Conservation (phyloP, 2,797 vertebrate species). For the Clarias platycephalus region DNA sequence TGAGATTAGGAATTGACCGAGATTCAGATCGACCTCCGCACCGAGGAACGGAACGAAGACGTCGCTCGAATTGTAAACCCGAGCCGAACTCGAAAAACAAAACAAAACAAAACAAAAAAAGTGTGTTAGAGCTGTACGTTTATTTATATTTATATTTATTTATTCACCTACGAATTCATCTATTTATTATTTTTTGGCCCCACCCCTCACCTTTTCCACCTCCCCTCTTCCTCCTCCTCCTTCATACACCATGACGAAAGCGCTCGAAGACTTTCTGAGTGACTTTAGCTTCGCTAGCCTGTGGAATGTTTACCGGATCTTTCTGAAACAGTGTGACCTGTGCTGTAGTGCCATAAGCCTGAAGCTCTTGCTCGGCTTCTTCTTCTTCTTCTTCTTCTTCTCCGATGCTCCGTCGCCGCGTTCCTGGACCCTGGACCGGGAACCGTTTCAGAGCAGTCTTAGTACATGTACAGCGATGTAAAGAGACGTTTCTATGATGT, state of each 20-base stretch:
- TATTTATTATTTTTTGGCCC: conserved; percentile 69
- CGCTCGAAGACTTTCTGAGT: conserved; percentile 59
- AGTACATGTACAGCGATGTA: conserved; percentile 81
- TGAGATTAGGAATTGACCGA: background rate
- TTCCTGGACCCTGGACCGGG: conserved; percentile 47
- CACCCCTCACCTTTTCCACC: background rate
- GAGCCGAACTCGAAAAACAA: conserved; percentile 54
- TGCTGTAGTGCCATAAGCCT: conserved; percentile 77
- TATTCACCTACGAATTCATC: conserved; percentile 64
- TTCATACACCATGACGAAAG: conserved; percentile 29
- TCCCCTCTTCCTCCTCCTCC: background rate
- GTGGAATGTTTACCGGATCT: conserved; percentile 76
- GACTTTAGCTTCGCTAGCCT: conserved; percentile 66
- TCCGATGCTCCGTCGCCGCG: conserved; percentile 4
- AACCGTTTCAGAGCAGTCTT: conserved; percentile 62
- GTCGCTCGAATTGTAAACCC: conserved; percentile 67
- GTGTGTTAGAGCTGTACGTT: conserved; percentile 37
- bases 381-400: conserved; percentile 42
- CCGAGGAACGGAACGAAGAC: conserved; percentile 7
- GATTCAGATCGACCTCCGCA: conserved; percentile 43
- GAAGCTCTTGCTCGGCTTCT: conserved; percentile 66
- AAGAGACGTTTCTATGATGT: conserved; percentile 83
- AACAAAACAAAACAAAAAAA: background rate
- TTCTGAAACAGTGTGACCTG: conserved; percentile 72
- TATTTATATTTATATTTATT: conserved; percentile 75